phyloP scores from a whole-genome alignment of 37 sponge, comb jelly and placozoan genomes.

The Beroe forskalii region DNA sequence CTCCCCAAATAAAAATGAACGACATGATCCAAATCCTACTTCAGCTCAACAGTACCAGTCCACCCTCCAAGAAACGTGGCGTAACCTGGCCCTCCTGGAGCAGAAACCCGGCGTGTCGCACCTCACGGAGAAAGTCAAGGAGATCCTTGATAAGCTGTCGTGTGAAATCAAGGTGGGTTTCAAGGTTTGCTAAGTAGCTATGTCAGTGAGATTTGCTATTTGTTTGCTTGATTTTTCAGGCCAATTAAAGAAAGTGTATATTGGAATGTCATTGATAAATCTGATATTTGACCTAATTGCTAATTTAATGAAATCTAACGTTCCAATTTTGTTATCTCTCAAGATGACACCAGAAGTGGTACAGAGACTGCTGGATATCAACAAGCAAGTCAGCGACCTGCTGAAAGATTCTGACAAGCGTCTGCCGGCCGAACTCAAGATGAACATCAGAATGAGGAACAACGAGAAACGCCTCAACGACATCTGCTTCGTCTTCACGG shows the following conservation, averaged over 20 bases:
- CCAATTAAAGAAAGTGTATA: too few relatives aligned
- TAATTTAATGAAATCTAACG: too few relatives aligned
- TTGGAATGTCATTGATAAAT: neutral
- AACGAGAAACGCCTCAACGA: slow-evolving; percentile 48
- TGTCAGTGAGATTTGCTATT: too few relatives aligned
- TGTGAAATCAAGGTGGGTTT: slow-evolving; percentile 12
- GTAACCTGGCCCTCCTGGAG: slow-evolving; percentile 17
- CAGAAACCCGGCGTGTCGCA: slow-evolving; percentile 17
- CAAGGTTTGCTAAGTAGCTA: neutral
- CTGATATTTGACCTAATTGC: too few relatives aligned
- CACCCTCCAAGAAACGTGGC: slow-evolving; percentile 31
- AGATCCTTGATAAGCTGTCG: slow-evolving; percentile 25
- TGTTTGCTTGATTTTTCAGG: too few relatives aligned
- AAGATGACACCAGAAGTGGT: slow-evolving; percentile 51
- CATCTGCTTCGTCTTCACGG: slow-evolving; percentile 44
- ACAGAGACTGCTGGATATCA: slow-evolving; percentile 39
- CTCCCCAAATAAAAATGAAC: too few relatives aligned
- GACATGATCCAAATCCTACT: too few relatives aligned
- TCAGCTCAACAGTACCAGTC: slow-evolving; percentile 60
- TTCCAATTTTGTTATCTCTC: too few relatives aligned
- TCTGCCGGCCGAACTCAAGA: slow-evolving; percentile 22
- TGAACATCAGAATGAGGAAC: slow-evolving; percentile 55
- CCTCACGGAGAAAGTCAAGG: slow-evolving; percentile 19
- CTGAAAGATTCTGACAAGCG: slow-evolving; percentile 17
- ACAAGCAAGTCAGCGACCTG: slow-evolving; percentile 9